phyloP scores from a whole-genome alignment of 2,113 vertebrate genomes.

The Leucosticte australis region DNA sequence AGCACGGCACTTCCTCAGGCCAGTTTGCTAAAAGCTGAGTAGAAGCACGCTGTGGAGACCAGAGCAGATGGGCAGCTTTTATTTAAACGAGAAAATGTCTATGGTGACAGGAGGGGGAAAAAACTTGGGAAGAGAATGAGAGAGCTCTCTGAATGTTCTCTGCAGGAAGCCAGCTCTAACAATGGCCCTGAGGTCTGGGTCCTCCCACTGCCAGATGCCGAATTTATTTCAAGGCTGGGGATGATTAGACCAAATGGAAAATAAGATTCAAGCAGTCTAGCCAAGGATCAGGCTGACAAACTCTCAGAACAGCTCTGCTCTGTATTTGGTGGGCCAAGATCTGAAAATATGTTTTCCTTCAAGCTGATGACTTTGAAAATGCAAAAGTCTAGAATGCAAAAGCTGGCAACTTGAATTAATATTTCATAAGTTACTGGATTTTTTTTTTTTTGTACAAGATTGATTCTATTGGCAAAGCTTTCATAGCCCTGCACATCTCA shows the following conservation, averaged over 20 bases:
- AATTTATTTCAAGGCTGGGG: slow-evolving; percentile 12
- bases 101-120: background rate
- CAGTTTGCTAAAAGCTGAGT: slow-evolving; percentile 1
- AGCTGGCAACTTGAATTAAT: slow-evolving; percentile 3
- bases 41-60: background rate
- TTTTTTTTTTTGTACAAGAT: background rate
- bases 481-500: background rate
- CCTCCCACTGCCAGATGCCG: slow-evolving; percentile 10
- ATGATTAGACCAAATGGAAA: slow-evolving; percentile 31
- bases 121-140: background rate
- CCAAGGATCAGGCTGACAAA: slow-evolving; percentile 2
- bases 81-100: background rate
- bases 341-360: slow-evolving; percentile 17
- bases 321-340: background rate
- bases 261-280: slow-evolving; percentile 15
- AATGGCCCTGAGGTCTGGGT: background rate
- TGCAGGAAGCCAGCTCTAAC: background rate
- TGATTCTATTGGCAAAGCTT: background rate
- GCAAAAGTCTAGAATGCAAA: slow-evolving; percentile 19
- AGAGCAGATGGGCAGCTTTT: slow-evolving; percentile 24
- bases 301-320: background rate
- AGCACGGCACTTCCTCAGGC: background rate
- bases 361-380: background rate
- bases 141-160: background rate
- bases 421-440: background rate